These are phyloP conservation scores for Lacerta agilis DNA, from an alignment of 2,797 vertebrate species.

Conservation along the genomic window DNA sequence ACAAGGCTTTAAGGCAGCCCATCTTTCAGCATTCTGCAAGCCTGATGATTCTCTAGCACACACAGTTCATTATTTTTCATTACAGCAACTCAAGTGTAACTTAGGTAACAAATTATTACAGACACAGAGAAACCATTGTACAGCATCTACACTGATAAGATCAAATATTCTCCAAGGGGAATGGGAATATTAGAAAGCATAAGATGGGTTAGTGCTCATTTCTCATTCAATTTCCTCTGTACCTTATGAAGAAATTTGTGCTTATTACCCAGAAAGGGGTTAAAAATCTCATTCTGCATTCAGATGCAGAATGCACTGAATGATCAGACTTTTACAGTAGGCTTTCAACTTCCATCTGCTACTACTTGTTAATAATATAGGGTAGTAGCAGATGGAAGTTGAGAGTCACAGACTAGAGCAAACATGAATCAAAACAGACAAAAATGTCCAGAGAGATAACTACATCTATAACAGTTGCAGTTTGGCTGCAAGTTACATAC, in stretches of 20 bases:
- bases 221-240: background rate
- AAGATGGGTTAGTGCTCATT: background rate
- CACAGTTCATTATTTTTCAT: background rate
- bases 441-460: background rate
- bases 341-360: background rate
- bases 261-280: background rate
- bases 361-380: background rate
- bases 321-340: background rate
- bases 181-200: slow-evolving; percentile 13
- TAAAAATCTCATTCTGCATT: background rate
- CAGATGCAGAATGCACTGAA: background rate
- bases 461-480: background rate
- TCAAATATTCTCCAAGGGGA: background rate
- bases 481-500: background rate
- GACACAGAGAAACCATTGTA: background rate
- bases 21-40: background rate
- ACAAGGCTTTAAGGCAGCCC: background rate
- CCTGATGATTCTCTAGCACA: background rate
- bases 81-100: background rate
- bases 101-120: background rate
- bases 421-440: background rate
- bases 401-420: background rate
- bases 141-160: background rate
- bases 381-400: background rate
- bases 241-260: background rate